phyloP scores from a whole-genome alignment of 1,140 invertebrate species.

The Calosoma granatense region DNA sequence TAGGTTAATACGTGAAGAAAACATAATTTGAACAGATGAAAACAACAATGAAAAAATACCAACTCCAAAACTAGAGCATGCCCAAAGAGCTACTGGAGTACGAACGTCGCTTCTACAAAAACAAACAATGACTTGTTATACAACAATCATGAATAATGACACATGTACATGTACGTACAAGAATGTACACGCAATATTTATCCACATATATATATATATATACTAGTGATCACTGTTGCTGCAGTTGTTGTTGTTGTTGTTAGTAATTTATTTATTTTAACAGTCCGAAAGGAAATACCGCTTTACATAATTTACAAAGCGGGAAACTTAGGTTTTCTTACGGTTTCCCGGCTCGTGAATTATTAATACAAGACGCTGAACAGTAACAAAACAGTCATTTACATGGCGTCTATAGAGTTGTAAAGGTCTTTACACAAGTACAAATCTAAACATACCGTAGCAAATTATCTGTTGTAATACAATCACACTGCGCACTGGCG shows the following conservation, averaged over 20 bases:
- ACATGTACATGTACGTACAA: neutral
- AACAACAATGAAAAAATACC: constrained; percentile 14
- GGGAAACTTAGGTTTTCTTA: constrained; percentile 10
- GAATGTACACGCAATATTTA: too few species aligned
- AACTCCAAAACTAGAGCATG: neutral
- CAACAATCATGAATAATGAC: neutral
- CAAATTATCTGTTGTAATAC: too few species aligned
- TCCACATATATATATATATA: too few species aligned
- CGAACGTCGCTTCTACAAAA: neutral
- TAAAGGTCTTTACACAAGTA: too few species aligned
- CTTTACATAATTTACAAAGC: constrained; percentile 3
- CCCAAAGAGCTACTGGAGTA: constrained; percentile 10
- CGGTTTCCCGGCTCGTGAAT: too few species aligned
- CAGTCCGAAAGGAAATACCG: too few species aligned
- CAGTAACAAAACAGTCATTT: too few species aligned
- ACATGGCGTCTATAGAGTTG: too few species aligned
- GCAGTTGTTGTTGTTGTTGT: neutral
- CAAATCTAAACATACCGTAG: too few species aligned
- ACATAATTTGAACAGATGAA: constrained; percentile 14
- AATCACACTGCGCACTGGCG: too few species aligned
- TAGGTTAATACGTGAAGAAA: constrained; percentile 25
- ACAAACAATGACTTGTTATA: neutral
- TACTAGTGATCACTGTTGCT: too few species aligned
- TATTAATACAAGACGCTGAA: too few species aligned
- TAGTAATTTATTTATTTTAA: neutral